These are phyloP conservation scores for Channa striata DNA, from an alignment of 2,797 vertebrate species.

Conservation along the genomic window DNA sequence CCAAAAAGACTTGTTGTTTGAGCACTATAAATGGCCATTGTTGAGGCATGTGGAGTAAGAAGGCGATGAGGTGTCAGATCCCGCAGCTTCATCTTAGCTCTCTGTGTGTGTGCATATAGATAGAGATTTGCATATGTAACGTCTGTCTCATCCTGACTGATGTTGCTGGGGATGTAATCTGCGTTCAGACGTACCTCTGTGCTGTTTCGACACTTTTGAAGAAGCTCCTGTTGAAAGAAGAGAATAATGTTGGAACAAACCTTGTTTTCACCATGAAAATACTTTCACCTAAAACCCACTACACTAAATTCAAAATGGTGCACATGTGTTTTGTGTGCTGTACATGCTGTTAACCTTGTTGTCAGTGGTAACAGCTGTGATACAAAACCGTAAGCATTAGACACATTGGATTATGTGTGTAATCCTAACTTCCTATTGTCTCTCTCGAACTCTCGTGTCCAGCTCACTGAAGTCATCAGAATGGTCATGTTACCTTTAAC, in stretches of 20 bases:
- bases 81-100: slow-evolving; percentile 11
- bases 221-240: slow-evolving; percentile 70
- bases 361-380: too few relatives aligned
- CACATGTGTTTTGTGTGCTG: too few relatives aligned
- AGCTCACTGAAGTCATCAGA: not conserved
- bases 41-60: slow-evolving; percentile 30
- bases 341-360: too few relatives aligned
- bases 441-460: not conserved
- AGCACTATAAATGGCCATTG: slow-evolving; percentile 33
- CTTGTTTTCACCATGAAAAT: too few relatives aligned
- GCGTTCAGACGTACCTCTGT: slow-evolving; percentile 75
- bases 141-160: too few relatives aligned
- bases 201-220: slow-evolving; percentile 71
- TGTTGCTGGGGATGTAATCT: not conserved
- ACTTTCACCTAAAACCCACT: too few relatives aligned
- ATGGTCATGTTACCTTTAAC: slow-evolving; percentile 80
- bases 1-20: slow-evolving; percentile 58
- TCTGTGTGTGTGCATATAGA: not conserved
- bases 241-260: not conserved
- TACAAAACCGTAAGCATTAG: too few relatives aligned
- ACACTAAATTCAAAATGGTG: too few relatives aligned
- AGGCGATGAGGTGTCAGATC: slow-evolving; percentile 17
- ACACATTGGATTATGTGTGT: too few relatives aligned
- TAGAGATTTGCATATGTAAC: not conserved
- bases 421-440: not conserved